Conservation (phyloP, 1,140 invertebrate genomes). For the Druon quercuslanigerum region DNA sequence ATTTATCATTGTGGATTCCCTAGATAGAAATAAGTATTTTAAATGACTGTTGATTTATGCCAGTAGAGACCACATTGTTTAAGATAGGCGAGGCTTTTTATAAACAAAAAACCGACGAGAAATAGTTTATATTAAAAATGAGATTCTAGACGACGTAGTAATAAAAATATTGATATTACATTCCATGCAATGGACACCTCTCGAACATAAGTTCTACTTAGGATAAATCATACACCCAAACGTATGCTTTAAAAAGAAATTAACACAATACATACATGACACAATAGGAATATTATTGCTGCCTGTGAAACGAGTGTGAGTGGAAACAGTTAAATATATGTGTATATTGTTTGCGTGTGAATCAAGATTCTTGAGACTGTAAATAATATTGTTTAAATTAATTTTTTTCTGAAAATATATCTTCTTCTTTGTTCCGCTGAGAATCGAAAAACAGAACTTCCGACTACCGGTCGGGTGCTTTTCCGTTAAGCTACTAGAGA, state of each 20-base stretch:
- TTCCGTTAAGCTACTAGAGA: too few relatives aligned
- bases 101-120: constrained; percentile 64
- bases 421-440: too few relatives aligned
- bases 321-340: neutral
- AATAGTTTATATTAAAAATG: constrained; percentile 57
- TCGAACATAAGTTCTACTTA: neutral
- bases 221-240: constrained; percentile 5
- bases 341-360: constrained; percentile 22
- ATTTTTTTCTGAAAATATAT: too few relatives aligned
- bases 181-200: constrained; percentile 63
- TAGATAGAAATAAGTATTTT: constrained; percentile 71
- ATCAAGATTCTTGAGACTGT: neutral
- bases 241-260: constrained; percentile 41
- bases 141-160: constrained; percentile 10
- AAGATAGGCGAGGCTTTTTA: constrained; percentile 70
- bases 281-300: neutral
- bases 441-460: too few relatives aligned
- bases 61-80: constrained; percentile 68
- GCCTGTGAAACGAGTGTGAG: neutral
- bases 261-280: constrained; percentile 46
- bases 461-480: too few relatives aligned
- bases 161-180: constrained; percentile 57
- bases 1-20: constrained; percentile 68
- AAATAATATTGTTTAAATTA: neutral
- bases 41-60: constrained; percentile 73